Conservation (phyloP, 1,140 invertebrate genomes). For the Drosophila simulans region DNA sequence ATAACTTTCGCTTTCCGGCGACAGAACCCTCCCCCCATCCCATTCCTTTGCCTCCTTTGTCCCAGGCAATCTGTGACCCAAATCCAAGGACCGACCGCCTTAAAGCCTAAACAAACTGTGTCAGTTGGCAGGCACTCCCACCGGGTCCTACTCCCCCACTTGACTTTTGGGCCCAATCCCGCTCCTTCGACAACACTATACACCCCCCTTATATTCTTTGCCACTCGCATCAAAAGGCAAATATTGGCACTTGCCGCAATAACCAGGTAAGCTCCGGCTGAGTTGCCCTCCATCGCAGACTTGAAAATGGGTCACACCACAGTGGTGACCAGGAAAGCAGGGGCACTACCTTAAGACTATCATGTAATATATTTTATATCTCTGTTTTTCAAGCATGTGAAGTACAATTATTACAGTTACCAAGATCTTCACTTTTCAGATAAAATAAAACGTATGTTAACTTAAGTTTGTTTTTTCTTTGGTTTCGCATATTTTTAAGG, state of each 20-base stretch:
- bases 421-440: no score
- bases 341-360: not conserved
- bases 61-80: constrained; percentile 74
- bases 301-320: constrained; percentile 68
- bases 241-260: constrained; percentile 82
- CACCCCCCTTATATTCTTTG: constrained; percentile 21
- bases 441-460: no score
- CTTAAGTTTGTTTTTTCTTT: no score
- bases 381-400: no score
- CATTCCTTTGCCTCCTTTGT: constrained; percentile 38
- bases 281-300: constrained; percentile 29
- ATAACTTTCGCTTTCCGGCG: constrained; percentile 72
- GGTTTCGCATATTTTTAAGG: no score
- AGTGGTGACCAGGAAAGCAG: constrained; percentile 4
- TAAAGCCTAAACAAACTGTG: constrained; percentile 79
- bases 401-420: no score
- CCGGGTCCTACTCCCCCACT: constrained; percentile 9
- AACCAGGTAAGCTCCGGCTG: constrained; percentile 65
- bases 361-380: not conserved
- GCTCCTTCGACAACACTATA: not conserved
- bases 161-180: constrained; percentile 11
- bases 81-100: constrained; percentile 67
- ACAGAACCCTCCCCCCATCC: constrained; percentile 14
- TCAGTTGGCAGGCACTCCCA: constrained; percentile 46
- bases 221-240: constrained; percentile 59